Percentiles rank a stretch among this genome's conserved stretches.
These are phyloP conservation scores for Drosophila subpulchrella DNA, from an alignment of 1,140 invertebrate species.

Conservation along the genomic window DNA sequence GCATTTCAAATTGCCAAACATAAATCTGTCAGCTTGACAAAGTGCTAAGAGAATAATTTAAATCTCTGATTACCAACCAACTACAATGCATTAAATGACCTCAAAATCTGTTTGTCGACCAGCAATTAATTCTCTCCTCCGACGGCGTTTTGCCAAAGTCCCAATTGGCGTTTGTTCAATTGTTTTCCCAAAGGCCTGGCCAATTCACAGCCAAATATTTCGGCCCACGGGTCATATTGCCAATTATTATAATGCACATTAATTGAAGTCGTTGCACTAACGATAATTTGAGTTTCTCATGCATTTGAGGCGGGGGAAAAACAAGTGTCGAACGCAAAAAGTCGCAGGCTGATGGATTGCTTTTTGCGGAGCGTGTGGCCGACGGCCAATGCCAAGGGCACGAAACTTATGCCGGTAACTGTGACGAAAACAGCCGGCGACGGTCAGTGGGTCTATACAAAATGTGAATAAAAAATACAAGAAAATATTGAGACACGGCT, in stretches of 20 bases:
- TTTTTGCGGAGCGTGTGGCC: conserved; percentile 2
- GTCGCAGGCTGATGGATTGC: background rate
- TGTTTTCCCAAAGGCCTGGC: background rate
- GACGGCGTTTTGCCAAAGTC: background rate
- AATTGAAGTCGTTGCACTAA: conserved; percentile 45
- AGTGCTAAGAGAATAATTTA: background rate
- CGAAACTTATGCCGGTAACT: conserved; percentile 50
- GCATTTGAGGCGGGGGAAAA: background rate
- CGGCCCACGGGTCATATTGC: conserved; percentile 10
- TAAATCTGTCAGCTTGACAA: conserved; percentile 11
- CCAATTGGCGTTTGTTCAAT: background rate
- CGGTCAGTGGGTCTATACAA: conserved; percentile 33
- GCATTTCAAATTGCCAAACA: background rate
- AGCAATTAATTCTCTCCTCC: conserved; percentile 8
- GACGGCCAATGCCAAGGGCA: conserved; percentile 59
- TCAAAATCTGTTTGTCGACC: background rate
- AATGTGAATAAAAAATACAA: conserved; percentile 18
- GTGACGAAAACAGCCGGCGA: conserved; percentile 35
- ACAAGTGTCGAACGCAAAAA: background rate
- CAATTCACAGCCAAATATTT: background rate
- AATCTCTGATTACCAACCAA: conserved; percentile 8
- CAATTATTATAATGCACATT: conserved; percentile 42
- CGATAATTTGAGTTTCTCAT: conserved; percentile 13
- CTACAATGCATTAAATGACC: conserved; percentile 14
- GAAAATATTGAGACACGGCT: conserved; percentile 10